Evolutionary conservation across 2,797 vertebrate species (phyloP), one percentile per base, ranked within the genome.

Genomic region (Myripristis jacobus): DNA sequence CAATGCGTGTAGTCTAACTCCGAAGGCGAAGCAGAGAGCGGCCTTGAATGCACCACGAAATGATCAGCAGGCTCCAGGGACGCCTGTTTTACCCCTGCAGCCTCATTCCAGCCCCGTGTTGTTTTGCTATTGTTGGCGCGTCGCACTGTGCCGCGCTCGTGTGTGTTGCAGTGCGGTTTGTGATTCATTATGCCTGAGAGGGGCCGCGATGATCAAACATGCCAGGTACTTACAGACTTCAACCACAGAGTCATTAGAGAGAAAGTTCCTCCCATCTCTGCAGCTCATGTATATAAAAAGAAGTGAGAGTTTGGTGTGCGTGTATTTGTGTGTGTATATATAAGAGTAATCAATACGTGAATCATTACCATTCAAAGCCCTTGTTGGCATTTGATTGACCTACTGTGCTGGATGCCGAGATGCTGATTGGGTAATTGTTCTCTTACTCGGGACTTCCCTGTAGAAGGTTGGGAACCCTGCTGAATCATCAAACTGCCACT

Each of bases 401-500:
- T 63, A 81, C 82, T 82, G 82, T 24, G 79, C 66, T 53, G 69
- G 21, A 71, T 75, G 63, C 82, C 71, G 73, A 65, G 68, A n/a
- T 7, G 38, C 80, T 81, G 86, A 89, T 86, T 83, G 83, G 75
- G 13, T 83, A 58, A 86, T 84, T 81, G 66, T 77, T 80, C 48
- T 71, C 24, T 66, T 61, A 54, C 70, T 61, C 62, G 31, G 66
- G 72, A 71, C 64, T 81, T 60, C 78, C 77, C 73, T 22, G 38
- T 13, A 50, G 67, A 81, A 78, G 70, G 47, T 24, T 3, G 18
- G 63, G 59, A 84, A 61, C 34, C 75, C 73, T 69, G 83, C 82
- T 84, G 79, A 80, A 68, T 85, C 85, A 84, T 80, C 79, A 81
- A 70, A 73, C 59, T 27, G 27, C 13, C 46, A 57, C 73, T 38